Evolutionary conservation across 1,140 invertebrate species (phyloP).

Genomic region (Drosophila repletoides): DNA sequence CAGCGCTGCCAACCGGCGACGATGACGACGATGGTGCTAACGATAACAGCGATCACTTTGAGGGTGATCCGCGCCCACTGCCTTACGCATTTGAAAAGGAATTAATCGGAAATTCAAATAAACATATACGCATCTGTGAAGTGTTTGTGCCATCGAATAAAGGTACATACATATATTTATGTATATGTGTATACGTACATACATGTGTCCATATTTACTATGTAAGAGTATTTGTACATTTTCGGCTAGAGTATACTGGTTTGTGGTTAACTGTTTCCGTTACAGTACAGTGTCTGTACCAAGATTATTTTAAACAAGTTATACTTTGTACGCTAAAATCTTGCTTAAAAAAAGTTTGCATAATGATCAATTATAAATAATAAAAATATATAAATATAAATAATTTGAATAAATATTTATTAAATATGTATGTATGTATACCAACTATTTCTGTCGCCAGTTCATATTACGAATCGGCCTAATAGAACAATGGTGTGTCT

Average conservation of each 20-base stretch:
- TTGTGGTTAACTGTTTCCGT: no score
- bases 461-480: no score
- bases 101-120: slow-evolving; percentile 63
- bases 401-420: neutral
- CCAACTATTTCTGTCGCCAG: no score
- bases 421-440: neutral
- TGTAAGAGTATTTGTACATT: no score
- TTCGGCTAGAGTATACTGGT: no score
- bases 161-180: slow-evolving; percentile 37
- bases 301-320: no score
- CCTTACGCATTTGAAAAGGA: slow-evolving; percentile 78
- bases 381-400: neutral
- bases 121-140: slow-evolving; percentile 53
- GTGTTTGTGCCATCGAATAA: slow-evolving; percentile 53
- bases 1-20: slow-evolving; percentile 14
- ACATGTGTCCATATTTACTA: no score
- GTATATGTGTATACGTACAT: neutral
- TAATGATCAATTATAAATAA: no score
- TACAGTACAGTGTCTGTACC: no score
- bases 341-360: no score
- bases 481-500: no score
- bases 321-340: no score
- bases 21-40: slow-evolving; percentile 41
- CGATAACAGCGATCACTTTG: slow-evolving; percentile 43
- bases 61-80: slow-evolving; percentile 60